These are phyloP conservation scores for Sarcophaga rosellei DNA, from an alignment of 2,888 invertebrate species.

Conservation along the genomic window DNA sequence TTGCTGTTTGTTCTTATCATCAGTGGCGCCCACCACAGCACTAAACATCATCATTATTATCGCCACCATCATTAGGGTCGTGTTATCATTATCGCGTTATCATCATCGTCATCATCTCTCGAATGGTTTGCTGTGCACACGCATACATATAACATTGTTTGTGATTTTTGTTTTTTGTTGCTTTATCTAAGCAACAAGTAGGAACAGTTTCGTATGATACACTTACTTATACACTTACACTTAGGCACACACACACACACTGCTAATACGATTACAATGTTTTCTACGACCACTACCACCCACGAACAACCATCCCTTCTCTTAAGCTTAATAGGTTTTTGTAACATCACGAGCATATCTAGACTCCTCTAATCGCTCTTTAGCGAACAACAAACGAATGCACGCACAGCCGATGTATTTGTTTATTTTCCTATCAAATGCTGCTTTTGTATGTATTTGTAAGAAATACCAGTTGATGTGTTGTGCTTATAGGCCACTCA, in stretches of 20 bases:
- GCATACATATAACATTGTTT: constrained; percentile 38
- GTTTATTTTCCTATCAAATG: not conserved
- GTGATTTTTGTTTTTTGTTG: not conserved
- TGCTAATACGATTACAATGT: not conserved
- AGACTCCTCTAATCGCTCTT: not conserved
- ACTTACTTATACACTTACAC: not conserved
- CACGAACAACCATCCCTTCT: no score
- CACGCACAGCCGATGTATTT: not conserved
- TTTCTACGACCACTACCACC: not conserved
- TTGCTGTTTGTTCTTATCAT: constrained; percentile 56
- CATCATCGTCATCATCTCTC: constrained; percentile 36
- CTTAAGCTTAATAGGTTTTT: no score
- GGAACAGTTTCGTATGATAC: constrained; percentile 49
- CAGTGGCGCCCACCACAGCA: constrained; percentile 38
- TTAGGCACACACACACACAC: not conserved
- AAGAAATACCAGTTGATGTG: not conserved
- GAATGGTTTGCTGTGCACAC: constrained; percentile 22
- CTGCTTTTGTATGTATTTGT: not conserved
- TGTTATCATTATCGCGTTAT: not conserved
- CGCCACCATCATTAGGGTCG: not conserved
- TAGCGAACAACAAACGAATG: not conserved
- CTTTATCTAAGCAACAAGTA: constrained; percentile 62
- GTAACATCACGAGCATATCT: no score
- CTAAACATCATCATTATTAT: constrained; percentile 27
- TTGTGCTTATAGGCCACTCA: not conserved